phyloP scores from a whole-genome alignment of 2,888 invertebrate species.

The Trachelus stipa region DNA sequence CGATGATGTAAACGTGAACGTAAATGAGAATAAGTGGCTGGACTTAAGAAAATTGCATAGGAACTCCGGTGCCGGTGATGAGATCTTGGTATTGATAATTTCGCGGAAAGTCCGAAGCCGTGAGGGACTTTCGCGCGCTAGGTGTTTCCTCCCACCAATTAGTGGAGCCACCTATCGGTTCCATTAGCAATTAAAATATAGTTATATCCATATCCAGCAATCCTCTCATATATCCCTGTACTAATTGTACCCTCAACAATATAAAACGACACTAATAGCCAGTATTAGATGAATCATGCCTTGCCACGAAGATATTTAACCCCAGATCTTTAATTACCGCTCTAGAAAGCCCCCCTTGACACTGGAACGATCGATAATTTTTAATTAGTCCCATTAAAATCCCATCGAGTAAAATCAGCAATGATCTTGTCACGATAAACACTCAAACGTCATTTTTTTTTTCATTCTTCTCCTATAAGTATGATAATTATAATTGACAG shows the following conservation, averaged over 20 bases:
- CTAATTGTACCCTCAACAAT: not conserved
- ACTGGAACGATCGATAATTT: constrained; percentile 6
- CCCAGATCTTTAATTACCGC: not conserved
- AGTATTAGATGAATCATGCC: not conserved
- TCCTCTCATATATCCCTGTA: not conserved
- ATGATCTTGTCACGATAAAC: not conserved
- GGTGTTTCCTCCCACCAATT: not conserved
- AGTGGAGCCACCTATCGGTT: not conserved
- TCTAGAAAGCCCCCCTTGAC: not conserved
- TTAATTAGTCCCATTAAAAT: constrained; percentile 5
- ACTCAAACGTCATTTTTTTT: not conserved
- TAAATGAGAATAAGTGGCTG: constrained; percentile 61
- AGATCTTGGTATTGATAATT: constrained; percentile 12
- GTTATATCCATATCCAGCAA: not conserved
- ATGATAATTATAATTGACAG: not conserved
- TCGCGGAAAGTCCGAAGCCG: constrained; percentile 5
- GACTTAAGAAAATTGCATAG: constrained; percentile 59
- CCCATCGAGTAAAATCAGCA: not conserved
- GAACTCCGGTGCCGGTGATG: constrained; percentile 7
- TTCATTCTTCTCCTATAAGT: not conserved
- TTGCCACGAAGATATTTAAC: not conserved
- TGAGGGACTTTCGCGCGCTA: not conserved
- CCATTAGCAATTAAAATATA: not conserved
- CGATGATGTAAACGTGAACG: constrained; percentile 65
- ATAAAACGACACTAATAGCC: not conserved